Evolutionary conservation across 2,888 invertebrate species (phyloP), one percentile per base, ranked within the genome.

Genomic region (Stenchaetothrips biformis): DNA sequence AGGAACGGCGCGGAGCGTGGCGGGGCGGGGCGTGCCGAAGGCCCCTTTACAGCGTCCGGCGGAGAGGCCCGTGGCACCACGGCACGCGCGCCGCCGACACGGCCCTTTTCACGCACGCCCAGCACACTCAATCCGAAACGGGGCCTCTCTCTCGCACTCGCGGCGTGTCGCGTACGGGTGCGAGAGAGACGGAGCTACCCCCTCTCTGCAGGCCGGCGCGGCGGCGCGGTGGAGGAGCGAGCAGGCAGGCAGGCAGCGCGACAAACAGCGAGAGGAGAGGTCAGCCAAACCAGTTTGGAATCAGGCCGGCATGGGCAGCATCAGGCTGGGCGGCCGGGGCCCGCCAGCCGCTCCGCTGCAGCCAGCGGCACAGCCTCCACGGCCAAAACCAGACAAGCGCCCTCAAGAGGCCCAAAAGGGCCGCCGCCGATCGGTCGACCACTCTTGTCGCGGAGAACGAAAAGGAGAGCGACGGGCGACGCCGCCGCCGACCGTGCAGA

Each of bases 161-260:
- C 37, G 37, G 37, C 37, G 37, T 4, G 37, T 4, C 37, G 37
- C 53, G 3, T 53, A 7, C 6, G 53, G 13, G 53, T 53, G 53
- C 37, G 37, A 37, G 37, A 18, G 59, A 9, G 18, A 16, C 16
- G 2, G 13, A 8, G 59, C 59, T 0, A 16, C 53, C 53, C 53
- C 53, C 18, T n/a, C n/a, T n/a, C 37, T 37, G 37, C 37, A 37
- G 37, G 37, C 37, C 37, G 37, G 13, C 78, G 77, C 77, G 80
- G 59, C 48, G 48, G 13, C 78, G 77, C 77, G 80, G 59, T 27
- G 48, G 74, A 78, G 62, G 80, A 48, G 80, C 78, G 37, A 27
- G 47, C 21, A 37, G 37, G 37, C 37, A 37, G 37, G 62, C 67
- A 21, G 21, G 67, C 67, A 21, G 25, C 67, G 67, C 67, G 67